phyloP scores from a whole-genome alignment of 2,797 vertebrate species.

The Dallia pectoralis region DNA sequence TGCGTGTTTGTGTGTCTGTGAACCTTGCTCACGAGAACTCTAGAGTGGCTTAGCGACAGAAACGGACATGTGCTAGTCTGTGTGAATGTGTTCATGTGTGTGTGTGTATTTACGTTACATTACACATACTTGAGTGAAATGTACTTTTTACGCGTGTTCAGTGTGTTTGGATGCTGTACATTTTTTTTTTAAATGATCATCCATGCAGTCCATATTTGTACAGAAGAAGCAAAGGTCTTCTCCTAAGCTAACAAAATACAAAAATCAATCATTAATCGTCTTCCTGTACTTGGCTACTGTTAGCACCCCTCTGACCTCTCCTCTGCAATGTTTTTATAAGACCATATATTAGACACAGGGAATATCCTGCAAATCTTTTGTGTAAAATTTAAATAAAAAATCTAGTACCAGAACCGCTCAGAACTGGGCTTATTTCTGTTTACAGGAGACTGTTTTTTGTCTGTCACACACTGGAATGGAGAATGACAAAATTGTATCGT shows the following conservation, averaged over 20 bases:
- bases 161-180: conserved; percentile 40
- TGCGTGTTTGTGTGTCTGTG: neutral
- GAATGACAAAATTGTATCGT: neutral
- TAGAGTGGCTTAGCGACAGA: conserved; percentile 44
- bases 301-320: conserved; percentile 21
- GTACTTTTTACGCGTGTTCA: neutral
- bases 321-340: conserved; percentile 23
- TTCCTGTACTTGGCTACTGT: conserved; percentile 25
- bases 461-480: neutral
- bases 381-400: conserved; percentile 20
- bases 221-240: conserved; percentile 40
- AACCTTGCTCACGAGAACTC: conserved; percentile 55
- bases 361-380: conserved; percentile 20
- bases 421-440: neutral
- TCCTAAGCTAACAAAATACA: conserved; percentile 39
- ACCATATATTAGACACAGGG: conserved; percentile 1
- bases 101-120: neutral
- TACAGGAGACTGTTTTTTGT: neutral
- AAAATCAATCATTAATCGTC: conserved; percentile 47
- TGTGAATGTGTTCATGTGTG: conserved; percentile 1
- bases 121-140: neutral
- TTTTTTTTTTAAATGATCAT: conserved; percentile 26
- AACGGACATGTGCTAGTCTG: conserved; percentile 34
- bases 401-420: neutral
- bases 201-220: conserved; percentile 34